Conservation (phyloP, 2,888 invertebrate species). For the Diogma glabrata region DNA sequence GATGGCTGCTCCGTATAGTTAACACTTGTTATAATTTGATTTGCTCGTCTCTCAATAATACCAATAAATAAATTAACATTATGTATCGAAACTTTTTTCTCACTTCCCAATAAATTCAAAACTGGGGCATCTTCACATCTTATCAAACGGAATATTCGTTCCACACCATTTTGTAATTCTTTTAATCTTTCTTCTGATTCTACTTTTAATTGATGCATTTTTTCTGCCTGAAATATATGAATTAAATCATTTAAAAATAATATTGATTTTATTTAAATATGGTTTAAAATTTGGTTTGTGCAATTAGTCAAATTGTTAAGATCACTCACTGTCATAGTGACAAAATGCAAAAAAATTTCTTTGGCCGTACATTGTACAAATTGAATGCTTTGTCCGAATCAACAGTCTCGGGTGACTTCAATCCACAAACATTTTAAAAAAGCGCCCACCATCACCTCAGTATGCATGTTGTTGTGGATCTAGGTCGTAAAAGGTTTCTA, state of each 20-base stretch:
- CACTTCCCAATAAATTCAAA: slow-evolving; percentile 56
- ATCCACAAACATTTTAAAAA: no score
- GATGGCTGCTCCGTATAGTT: slow-evolving; percentile 29
- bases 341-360: no score
- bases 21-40: slow-evolving; percentile 28
- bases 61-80: slow-evolving; percentile 75
- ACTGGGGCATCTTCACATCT: slow-evolving; percentile 63
- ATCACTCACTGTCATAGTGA: no score
- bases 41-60: slow-evolving; percentile 61
- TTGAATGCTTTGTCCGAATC: no score
- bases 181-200: slow-evolving; percentile 25
- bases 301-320: no score
- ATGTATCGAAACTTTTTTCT: slow-evolving; percentile 56
- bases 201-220: slow-evolving; percentile 3
- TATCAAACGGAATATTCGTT: slow-evolving; percentile 42
- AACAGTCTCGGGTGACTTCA: no score
- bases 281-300: no score
- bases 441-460: no score
- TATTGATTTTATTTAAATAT: neutral
- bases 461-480: no score
- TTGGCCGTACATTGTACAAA: no score
- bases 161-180: slow-evolving; percentile 39
- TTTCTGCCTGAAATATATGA: slow-evolving; percentile 9
- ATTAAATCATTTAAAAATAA: neutral
- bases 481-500: no score